Conservation (phyloP, 2,888 invertebrate genomes). For the Molorchus minor region DNA sequence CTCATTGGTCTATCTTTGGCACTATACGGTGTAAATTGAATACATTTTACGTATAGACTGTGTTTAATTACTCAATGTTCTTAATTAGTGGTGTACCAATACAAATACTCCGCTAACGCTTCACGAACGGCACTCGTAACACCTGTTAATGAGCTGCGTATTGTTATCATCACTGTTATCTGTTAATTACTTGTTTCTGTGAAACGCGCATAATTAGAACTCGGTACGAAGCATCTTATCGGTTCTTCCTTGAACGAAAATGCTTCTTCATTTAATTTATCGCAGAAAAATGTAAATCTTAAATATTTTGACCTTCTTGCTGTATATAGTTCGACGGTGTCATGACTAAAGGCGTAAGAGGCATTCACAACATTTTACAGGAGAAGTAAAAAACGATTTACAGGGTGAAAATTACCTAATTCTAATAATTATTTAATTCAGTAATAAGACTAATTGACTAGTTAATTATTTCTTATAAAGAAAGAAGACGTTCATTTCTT, state of each 20-base stretch:
- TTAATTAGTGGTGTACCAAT: conserved; percentile 38
- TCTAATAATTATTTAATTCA: too few relatives aligned
- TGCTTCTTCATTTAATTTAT: too few relatives aligned
- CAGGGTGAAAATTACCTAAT: too few relatives aligned
- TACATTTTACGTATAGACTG: conserved; percentile 27
- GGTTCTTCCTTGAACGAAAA: neutral
- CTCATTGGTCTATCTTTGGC: conserved; percentile 23
- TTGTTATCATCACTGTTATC: conserved; percentile 48
- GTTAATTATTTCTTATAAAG: too few relatives aligned
- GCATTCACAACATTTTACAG: too few relatives aligned
- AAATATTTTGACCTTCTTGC: too few relatives aligned
- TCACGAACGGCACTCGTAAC: conserved; percentile 29
- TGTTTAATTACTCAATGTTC: conserved; percentile 38
- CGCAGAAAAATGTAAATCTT: too few relatives aligned
- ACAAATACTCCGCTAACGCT: neutral
- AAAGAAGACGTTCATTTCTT: too few relatives aligned
- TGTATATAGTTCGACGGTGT: too few relatives aligned
- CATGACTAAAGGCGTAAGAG: too few relatives aligned
- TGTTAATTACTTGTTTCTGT: conserved; percentile 48
- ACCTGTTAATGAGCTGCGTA: conserved; percentile 48
- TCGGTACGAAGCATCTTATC: neutral
- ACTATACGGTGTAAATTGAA: conserved; percentile 19
- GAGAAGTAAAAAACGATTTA: too few relatives aligned
- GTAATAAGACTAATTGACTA: too few relatives aligned
- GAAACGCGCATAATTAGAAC: conserved; percentile 44